phyloP scores from a whole-genome alignment of 2,113 vertebrate species.

The Apodemus sylvaticus region DNA sequence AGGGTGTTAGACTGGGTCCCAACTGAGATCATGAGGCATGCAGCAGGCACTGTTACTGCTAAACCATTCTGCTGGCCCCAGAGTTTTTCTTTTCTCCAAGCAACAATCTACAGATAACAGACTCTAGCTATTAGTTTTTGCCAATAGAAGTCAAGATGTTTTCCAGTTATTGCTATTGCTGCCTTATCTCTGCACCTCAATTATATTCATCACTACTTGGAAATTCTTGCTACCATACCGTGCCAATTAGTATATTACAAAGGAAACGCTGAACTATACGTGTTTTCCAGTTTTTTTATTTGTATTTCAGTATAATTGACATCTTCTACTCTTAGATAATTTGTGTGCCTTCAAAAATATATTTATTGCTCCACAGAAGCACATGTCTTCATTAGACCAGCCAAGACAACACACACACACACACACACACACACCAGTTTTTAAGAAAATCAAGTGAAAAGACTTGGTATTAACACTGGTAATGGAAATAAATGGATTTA shows the following conservation, averaged over 20 bases:
- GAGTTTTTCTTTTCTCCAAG: background rate
- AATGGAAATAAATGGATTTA: conserved; percentile 49
- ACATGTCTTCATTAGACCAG: background rate
- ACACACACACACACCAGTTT: background rate
- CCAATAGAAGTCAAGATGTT: conserved; percentile 47
- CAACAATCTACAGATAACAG: background rate
- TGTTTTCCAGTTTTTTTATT: conserved; percentile 12
- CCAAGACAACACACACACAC: background rate
- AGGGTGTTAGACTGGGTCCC: background rate
- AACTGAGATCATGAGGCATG: background rate
- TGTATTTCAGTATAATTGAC: background rate
- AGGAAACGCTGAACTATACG: conserved; percentile 16
- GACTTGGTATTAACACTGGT: background rate
- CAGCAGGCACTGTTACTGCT: background rate
- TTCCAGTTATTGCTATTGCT: conserved; percentile 1
- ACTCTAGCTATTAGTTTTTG: conserved; percentile 14
- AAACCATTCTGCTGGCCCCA: background rate
- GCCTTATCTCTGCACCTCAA: conserved; percentile 1
- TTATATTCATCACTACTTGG: conserved; percentile 11
- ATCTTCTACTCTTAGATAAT: conserved; percentile 33
- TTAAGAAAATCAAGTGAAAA: background rate
- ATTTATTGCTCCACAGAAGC: background rate
- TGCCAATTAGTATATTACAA: conserved; percentile 43
- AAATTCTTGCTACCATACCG: background rate
- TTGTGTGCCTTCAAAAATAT: conserved; percentile 49